Base-by-base conservation (phyloP, 2,797 vertebrate genomes). In the Protosalanx chinensis region DNA sequence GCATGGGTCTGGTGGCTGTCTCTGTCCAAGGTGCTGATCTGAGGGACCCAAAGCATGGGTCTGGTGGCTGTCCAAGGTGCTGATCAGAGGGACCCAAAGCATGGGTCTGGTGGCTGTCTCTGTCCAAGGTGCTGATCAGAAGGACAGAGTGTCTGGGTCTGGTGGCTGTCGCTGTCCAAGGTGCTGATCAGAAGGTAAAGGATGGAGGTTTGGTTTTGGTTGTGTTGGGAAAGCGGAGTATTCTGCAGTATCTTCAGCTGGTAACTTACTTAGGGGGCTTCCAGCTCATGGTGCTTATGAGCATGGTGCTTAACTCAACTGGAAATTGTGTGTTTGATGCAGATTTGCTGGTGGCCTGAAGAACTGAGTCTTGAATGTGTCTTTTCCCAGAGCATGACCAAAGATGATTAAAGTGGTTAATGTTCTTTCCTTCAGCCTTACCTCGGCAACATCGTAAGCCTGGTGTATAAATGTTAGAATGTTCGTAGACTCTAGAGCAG, bases 161-260 rank as follows among this genome's bases (percentile, higher is more conserved):
- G 18, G 18, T 18, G 5, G 13, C 18, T 15, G 51, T 2, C 16
- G 51, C 51, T 53, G 51, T 53, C 51, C 51, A 41, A 41, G 37
- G 37, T 41, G 7, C 18, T 18, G 51, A 15, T 53, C 18, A 15
- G 51, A 41, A 41, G 37, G 37, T n/a, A n/a, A n/a, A n/a, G n/a
- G n/a, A 41, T 8, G 37, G 37, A 41, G 33, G 37, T 8, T 6
- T 41, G 37, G 37, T 41, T 41, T 6, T 41, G 8, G 37, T 41
- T 37, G n/a, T 6, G 8, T 41, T 41, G 37, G 37, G 10, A 41
- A 41, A 41, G 37, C 8, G 37, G 37, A 41, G 1, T 27, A 41
- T 51, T 72, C 33, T 30, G 62, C 73, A 49, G 64, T 63, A 73
- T 74, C 18, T 37, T 46, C 46, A 64, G 51, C 27, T 0, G 10